Base-by-base conservation (phyloP, 2,113 vertebrate species). In the Emydura subglobosa region DNA sequence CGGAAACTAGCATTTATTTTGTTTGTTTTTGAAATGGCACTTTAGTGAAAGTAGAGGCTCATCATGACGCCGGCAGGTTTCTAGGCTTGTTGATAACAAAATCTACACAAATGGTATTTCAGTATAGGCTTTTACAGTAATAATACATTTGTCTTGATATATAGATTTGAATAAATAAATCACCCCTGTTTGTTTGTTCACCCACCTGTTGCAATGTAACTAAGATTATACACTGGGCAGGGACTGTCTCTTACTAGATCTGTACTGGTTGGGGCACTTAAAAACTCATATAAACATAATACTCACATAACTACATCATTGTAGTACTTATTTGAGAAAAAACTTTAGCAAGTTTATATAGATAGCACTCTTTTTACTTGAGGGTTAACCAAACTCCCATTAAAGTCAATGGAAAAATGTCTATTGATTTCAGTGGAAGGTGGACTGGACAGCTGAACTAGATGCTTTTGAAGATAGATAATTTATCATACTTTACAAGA, bases 201-300 rank as follows among this genome's bases (percentile, higher is more conserved):
- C 29, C 90, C 47, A n/a, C 0, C 0, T 72, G 17, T 13, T 51
- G 72, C 51, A 51, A 3, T 55, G 85, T 1, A 31, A 53, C 11
- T 12, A 93, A 91, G 54, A 89, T n/a, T n/a, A 68, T 68, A n/a
- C 51, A 3, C 55, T 1, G 25, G 22, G n/a, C 82, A 90, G 17
- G 4, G 11, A 83, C 79, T 49, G 6, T 5, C 74, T 93, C 89
- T 94, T 90, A 39, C 78, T 86, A 88, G 88, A 39, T 55, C 55
- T 1, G 0, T 49, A 55, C 42, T 51, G 51, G 47, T 34, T 89
- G 47, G 0, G 0, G 7, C 47, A n/a, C 9, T 74, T 68, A 90
- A 88, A 19, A 94, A 22, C 6, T 34, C 47, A 50, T 0, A 0
- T 24, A 53, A 86, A 90, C 8, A 89, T 85, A 39, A 34, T 42